Evolutionary conservation across 2,888 invertebrate species (phyloP), one percentile per base, ranked within the genome.

Genomic region (Teinopalpus imperialis): DNA sequence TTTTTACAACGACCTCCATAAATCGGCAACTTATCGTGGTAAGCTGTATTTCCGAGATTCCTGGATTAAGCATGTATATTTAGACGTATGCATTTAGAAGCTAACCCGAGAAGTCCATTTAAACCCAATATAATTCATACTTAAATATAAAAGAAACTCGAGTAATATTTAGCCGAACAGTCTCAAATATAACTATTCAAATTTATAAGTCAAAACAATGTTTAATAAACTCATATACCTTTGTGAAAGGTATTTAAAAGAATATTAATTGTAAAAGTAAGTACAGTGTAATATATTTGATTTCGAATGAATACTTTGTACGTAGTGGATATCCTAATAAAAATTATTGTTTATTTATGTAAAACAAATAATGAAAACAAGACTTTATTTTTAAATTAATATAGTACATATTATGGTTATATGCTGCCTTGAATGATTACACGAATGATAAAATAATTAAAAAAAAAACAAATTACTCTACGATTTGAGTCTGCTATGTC

Each of bases 361-460:
- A n/a, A n/a, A n/a, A n/a, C n/a, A n/a, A n/a, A n/a, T n/a, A n/a
- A n/a, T n/a, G n/a, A n/a, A n/a, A n/a, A n/a, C n/a, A n/a, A n/a
- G n/a, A n/a, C n/a, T n/a, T n/a, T n/a, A n/a, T n/a, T n/a, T n/a
- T n/a, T n/a, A n/a, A n/a, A n/a, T n/a, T n/a, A n/a, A n/a, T n/a
- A n/a, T n/a, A n/a, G n/a, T n/a, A n/a, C n/a, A n/a, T 18, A 7
- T 39, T 29, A 40, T 13, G 23, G 5, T 12, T 14, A n/a, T 21
- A 13, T 18, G 39, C 40, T 30, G 30, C 30, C 20, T 30, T 9
- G 13, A 31, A 8, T 8, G 10, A 8, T 31, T 32, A 31, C 23
- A 31, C 29, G 43, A 43, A 37, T 45, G 35, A 51, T 34, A 49
- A 45, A 49, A 49, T 47, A 43, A 48, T 42, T 45, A 35, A 52